Evolutionary conservation across 1,140 invertebrate species (phyloP), one percentile per base, ranked within the genome.

Genomic region (Archegozetes longisetosus): DNA sequence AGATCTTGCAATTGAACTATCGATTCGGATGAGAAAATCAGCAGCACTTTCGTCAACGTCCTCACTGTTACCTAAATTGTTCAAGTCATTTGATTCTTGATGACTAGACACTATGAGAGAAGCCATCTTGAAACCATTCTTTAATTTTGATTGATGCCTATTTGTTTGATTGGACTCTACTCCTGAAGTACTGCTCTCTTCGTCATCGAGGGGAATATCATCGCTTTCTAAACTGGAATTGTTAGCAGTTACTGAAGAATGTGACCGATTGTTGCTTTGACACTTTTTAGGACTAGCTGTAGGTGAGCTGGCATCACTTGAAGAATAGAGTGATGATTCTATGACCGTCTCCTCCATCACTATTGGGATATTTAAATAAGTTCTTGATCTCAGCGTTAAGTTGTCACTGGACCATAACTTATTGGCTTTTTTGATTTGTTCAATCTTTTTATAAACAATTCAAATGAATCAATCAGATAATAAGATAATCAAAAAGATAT

Each of bases 351-450:
- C 50, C 14, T 51, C 29, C 13, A 28, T 40, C 23, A 79, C 76
- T 61, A 84, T 78, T 52, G 87, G 87, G 67, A 91, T 85, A 67
- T 88, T 72, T 61, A 91, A 75, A 72, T 80, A 80, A 70, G 87
- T 83, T 64, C 85, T 76, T 68, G 57, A 58, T 47, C 57, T 53
- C 24, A 89, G 77, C 76, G 86, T 88, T 69, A 92, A 79, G 77
- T 86, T 90, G 71, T 93, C 88, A 47, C 84, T 82, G 14, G 86
- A 85, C 78, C 86, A 93, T 62, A 93, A 74, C 66, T 84, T 81
- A 71, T 92, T 93, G 32, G 81, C 82, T 69, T 87, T 77, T 68
- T 87, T 79, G 70, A 93, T 88, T 74, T 89, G 85, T 74, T 91
- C 88, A 70, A 86, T 91, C 87, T 91, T 72, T 57, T 61, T 47